Evolutionary conservation across 2,113 vertebrate species (phyloP).

Genomic region (Pelusios castaneus): DNA sequence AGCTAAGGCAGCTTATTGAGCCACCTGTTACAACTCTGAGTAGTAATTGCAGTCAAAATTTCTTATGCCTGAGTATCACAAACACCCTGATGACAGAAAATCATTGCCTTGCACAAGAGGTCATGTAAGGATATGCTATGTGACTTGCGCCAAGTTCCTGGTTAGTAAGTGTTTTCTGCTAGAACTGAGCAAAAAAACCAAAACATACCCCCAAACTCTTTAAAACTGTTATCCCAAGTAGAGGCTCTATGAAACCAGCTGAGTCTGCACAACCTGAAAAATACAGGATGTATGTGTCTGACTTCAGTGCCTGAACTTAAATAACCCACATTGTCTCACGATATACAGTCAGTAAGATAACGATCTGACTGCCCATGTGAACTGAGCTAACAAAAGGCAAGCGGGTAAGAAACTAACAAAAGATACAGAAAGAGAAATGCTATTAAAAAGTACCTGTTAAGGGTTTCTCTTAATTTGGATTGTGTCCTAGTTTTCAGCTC

Average conservation of each 20-base stretch:
- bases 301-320: constrained; percentile 81
- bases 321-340: constrained; percentile 79
- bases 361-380: constrained; percentile 52
- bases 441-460: constrained; percentile 33
- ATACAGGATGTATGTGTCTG: constrained; percentile 80
- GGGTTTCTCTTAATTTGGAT: constrained; percentile 38
- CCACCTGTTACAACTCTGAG: not conserved
- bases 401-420: constrained; percentile 27
- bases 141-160: constrained; percentile 69
- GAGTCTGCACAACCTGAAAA: constrained; percentile 77
- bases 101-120: constrained; percentile 58
- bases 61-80: not conserved
- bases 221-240: constrained; percentile 67
- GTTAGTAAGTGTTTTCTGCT: constrained; percentile 70
- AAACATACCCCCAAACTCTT: not conserved
- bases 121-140: constrained; percentile 74
- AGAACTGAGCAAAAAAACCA: constrained; percentile 44
- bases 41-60: not conserved
- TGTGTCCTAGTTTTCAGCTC: constrained; percentile 18
- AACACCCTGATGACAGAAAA: constrained; percentile 53
- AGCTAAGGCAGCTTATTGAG: not conserved
- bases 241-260: constrained; percentile 73
- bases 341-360: constrained; percentile 55
- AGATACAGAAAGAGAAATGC: not conserved
- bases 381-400: constrained; percentile 26